Evolutionary conservation across 2,113 vertebrate species (phyloP).

Genomic region (Hyperopisus bebe): DNA sequence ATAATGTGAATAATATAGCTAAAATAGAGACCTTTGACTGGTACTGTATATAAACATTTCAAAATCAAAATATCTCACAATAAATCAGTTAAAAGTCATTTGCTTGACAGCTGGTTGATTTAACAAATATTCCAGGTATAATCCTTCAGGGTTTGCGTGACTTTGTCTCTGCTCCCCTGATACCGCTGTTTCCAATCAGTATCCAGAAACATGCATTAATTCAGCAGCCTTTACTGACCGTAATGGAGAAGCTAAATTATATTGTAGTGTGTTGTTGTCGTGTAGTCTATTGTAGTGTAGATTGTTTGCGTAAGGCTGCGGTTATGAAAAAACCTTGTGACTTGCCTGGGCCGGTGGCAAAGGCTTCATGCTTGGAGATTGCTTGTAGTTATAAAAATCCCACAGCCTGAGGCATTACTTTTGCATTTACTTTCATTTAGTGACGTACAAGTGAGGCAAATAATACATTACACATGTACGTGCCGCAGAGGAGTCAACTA

Average conservation of each 20-base stretch:
- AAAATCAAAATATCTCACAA: neutral
- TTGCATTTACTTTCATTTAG: neutral
- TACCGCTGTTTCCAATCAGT: neutral
- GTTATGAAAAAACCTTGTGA: neutral
- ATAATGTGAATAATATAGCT: neutral
- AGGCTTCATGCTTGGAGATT: neutral
- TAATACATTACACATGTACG: neutral
- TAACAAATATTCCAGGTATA: neutral
- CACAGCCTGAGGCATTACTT: neutral
- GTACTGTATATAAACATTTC: neutral
- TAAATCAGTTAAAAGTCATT: neutral
- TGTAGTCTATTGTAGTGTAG: neutral
- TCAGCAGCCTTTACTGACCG: neutral
- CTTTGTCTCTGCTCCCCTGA: neutral
- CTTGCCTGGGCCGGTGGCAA: neutral
- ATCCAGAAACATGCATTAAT: neutral
- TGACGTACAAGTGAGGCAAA: neutral
- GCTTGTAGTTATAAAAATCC: neutral
- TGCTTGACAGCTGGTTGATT: neutral
- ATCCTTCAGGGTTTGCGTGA: neutral
- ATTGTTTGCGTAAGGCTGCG: neutral
- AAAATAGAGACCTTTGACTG: neutral
- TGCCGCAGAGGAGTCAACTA: neutral
- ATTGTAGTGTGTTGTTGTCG: neutral
- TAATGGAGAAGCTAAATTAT: neutral